Base-by-base conservation (phyloP, 1,140 invertebrate species). In the Hylaeus anthracinus region DNA sequence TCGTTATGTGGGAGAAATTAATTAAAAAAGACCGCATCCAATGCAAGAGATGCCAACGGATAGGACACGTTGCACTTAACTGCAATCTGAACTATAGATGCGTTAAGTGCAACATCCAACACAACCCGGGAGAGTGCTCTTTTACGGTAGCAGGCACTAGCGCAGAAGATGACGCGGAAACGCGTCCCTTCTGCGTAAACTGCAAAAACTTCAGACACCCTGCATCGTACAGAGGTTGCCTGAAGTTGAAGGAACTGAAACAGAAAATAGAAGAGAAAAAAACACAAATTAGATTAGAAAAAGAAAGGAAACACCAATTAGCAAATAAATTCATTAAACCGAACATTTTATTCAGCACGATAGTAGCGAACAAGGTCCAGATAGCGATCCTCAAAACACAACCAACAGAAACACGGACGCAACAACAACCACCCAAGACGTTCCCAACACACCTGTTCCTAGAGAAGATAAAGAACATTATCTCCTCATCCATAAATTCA, bases 171-270 rank as follows among this genome's bases (percentile, higher is more conserved):
- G 26, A 26, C 26, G 26, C 26, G 26, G 26, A 26, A 26, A 26
- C 26, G 26, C 26, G 26, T 26, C 26, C 26, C 26, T 26, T 26
- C 26, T 26, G 26, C 26, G 26, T 26, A 12, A 41, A 83, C 12
- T 88, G 87, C n/a, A 61, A 58, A 12, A 37, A 70, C 10, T 45
- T 43, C 1, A 81, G 83, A 3, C 83, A 88, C 45, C 87, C 87
- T 45, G 87, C 83, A 0, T 83, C 69, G 1, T 87, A 85, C 48
- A 60, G 58, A 71, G 82, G 85, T 3, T 86, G 85, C 43, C 80
- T 71, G 1, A 53, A 56, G 5, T 9, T 85, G 1, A 63, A 41
- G 45, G 64, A 69, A 70, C 67, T 55, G 0, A 60, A 76, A 26
- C 26, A 80, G 48, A 66, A 66, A 55, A 82, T 41, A 45, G 43